Evolutionary conservation across 2,888 invertebrate genomes (phyloP).

Genomic region (Rhynchonema sp.): DNA sequence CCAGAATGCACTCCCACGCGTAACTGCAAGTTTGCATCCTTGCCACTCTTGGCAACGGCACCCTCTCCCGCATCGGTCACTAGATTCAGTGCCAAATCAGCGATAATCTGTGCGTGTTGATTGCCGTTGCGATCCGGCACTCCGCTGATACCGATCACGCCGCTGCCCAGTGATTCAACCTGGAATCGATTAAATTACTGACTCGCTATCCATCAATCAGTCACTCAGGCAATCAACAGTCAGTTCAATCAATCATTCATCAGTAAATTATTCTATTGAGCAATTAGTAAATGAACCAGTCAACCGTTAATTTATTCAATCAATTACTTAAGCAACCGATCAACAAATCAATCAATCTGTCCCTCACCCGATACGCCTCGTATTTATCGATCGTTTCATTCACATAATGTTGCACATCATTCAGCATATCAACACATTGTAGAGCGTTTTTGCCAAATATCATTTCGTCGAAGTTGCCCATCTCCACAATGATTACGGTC

Average conservation of each 20-base stretch:
- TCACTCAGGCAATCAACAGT: not conserved
- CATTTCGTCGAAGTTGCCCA: no score
- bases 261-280: no score
- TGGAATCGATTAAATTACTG: not conserved
- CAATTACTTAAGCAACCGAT: no score
- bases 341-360: no score
- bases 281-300: no score
- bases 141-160: not conserved
- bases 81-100: slow-evolving; percentile 4
- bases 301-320: no score
- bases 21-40: slow-evolving; percentile 2
- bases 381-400: no score
- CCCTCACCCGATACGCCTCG: not conserved
- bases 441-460: no score
- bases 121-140: slow-evolving; percentile 2
- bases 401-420: no score
- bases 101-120: not conserved
- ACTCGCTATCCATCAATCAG: no score
- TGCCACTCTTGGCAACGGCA: not conserved
- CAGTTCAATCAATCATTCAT: no score
- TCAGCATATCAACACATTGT: not conserved
- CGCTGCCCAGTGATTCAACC: slow-evolving; percentile 1
- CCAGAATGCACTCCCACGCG: slow-evolving; percentile 5
- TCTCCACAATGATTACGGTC: no score
- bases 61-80: not conserved